These are phyloP conservation scores for Sula dactylatra DNA, from an alignment of 2,113 vertebrate species.

Conservation along the genomic window DNA sequence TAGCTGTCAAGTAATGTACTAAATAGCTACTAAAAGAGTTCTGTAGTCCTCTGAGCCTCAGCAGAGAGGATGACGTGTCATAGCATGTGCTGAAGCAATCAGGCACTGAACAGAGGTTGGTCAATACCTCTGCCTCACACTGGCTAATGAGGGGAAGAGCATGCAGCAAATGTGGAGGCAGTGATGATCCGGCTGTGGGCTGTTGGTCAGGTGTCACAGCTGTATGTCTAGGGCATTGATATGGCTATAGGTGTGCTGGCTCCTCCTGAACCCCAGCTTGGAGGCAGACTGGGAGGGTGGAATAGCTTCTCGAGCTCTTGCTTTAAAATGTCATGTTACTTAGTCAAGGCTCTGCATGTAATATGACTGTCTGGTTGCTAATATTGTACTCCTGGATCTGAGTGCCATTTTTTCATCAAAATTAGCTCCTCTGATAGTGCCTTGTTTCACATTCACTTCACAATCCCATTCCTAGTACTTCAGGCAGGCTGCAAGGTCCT, in stretches of 20 bases:
- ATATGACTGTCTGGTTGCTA: background rate
- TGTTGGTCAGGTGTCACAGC: background rate
- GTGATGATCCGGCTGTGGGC: background rate
- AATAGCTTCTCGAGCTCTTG: background rate
- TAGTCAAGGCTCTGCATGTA: background rate
- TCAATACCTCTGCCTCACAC: background rate
- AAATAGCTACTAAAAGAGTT: background rate
- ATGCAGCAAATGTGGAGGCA: fast-evolving
- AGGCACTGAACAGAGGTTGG: background rate
- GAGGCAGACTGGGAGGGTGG: background rate
- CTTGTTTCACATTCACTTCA: background rate
- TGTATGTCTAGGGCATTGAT: background rate
- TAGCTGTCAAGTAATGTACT: background rate
- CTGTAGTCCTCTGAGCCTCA: background rate
- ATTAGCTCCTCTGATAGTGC: background rate
- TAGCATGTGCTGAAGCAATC: background rate
- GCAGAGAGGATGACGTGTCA: background rate
- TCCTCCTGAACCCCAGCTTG: background rate
- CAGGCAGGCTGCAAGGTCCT: background rate
- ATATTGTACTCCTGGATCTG: background rate
- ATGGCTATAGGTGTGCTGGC: background rate
- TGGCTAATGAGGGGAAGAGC: background rate
- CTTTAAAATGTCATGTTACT: background rate
- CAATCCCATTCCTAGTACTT: background rate
- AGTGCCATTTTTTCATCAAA: background rate